These are phyloP conservation scores for sheep (Ovis aries) DNA, from an alignment of 2,113 vertebrate species.

Conservation along the genomic window DNA sequence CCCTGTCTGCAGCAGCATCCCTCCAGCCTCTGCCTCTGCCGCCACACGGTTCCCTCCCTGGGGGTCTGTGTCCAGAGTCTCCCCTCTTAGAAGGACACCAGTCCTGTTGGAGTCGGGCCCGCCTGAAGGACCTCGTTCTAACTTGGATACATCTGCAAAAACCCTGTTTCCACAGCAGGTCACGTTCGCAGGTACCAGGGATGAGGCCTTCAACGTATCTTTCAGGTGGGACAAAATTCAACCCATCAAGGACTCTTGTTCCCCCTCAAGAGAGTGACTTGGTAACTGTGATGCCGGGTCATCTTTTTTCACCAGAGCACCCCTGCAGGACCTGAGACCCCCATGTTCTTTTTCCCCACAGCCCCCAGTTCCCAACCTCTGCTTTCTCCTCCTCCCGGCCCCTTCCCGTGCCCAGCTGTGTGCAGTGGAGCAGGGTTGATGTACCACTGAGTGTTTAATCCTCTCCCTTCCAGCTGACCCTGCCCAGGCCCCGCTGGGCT, in stretches of 20 bases:
- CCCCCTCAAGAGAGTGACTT: not conserved
- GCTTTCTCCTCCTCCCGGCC: accelerated
- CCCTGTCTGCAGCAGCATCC: accelerated
- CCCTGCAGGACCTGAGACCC: not conserved
- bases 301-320: not conserved
- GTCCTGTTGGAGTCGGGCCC: accelerated
- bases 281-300: accelerated
- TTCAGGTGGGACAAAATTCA: not conserved
- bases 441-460: not conserved
- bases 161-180: not conserved
- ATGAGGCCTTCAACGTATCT: accelerated
- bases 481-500: not conserved
- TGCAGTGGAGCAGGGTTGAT: not conserved
- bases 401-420: accelerated
- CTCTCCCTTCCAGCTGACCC: not conserved
- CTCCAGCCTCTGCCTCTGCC: not conserved
- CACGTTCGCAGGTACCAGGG: not conserved
- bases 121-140: not conserved
- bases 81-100: not conserved
- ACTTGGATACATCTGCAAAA: not conserved
- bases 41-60: accelerated
- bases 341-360: accelerated
- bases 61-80: not conserved
- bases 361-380: accelerated
- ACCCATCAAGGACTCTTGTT: not conserved